Percentiles rank a stretch among this genome's conserved stretches.
phyloP scores from a whole-genome alignment of 2,888 invertebrate species.

The Chrysodeixis includens region DNA sequence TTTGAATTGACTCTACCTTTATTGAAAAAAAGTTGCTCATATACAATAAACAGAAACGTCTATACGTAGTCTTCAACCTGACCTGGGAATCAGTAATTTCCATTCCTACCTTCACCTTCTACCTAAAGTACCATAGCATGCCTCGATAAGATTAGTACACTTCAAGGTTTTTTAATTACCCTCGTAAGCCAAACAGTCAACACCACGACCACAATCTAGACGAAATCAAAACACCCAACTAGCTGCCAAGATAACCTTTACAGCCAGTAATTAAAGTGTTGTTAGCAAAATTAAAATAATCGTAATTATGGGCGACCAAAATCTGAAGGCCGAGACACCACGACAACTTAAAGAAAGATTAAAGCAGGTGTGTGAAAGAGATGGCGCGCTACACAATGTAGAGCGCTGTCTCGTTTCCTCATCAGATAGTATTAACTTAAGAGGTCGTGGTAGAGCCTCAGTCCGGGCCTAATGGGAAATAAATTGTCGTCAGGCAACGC shows the following conservation, averaged over 20 bases:
- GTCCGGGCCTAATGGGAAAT: slow-evolving; percentile 83
- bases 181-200: slow-evolving; percentile 32
- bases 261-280: slow-evolving; percentile 85
- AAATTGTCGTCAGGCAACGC: slow-evolving; percentile 85
- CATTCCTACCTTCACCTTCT: not conserved
- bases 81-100: not conserved
- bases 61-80: too few relatives aligned
- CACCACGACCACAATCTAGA: slow-evolving; percentile 23
- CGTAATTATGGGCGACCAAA: slow-evolving; percentile 76
- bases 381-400: too few relatives aligned
- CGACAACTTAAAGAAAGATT: too few relatives aligned
- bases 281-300: slow-evolving; percentile 88
- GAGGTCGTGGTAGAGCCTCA: too few relatives aligned
- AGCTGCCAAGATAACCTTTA: slow-evolving; percentile 67
- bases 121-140: slow-evolving; percentile 11
- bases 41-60: too few relatives aligned
- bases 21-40: too few relatives aligned
- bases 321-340: slow-evolving; percentile 73
- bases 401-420: too few relatives aligned
- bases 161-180: slow-evolving; percentile 40
- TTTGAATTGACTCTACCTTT: too few relatives aligned
- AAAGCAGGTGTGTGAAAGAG: too few relatives aligned
- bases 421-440: too few relatives aligned
- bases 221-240: slow-evolving; percentile 5
- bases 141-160: slow-evolving; percentile 13